phyloP scores from a whole-genome alignment of 1,140 invertebrate species.

The Solenopsis invicta region DNA sequence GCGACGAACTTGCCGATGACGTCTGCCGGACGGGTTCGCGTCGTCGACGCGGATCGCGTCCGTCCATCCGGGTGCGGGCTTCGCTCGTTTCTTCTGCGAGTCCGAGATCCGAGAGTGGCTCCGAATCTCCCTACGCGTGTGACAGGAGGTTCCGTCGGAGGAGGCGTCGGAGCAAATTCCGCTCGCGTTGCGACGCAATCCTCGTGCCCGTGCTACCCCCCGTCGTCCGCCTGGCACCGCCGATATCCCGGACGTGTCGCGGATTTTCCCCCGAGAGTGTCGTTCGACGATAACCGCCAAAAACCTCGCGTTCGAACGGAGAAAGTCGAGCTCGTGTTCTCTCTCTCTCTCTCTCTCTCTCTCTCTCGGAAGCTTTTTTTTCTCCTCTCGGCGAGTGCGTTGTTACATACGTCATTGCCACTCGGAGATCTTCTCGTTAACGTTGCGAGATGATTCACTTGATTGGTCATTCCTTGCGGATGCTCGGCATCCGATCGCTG shows the following conservation, averaged over 20 bases:
- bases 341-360: not conserved
- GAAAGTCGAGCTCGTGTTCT: conserved; percentile 43
- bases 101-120: not conserved
- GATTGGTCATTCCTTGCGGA: not conserved
- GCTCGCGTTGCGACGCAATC: not conserved
- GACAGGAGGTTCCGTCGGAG: conserved; percentile 66
- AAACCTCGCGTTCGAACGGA: conserved; percentile 46
- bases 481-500: not conserved
- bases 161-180: not conserved
- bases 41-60: not conserved
- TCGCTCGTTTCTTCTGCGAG: too few relatives aligned
- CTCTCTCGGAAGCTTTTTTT: too few relatives aligned
- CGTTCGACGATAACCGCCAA: conserved; percentile 35
- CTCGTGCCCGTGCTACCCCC: too few relatives aligned
- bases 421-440: not conserved
- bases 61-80: not conserved
- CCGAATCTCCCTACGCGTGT: conserved; percentile 62
- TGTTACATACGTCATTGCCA: conserved; percentile 42
- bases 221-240: not conserved
- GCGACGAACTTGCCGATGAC: too few relatives aligned
- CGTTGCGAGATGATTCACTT: conserved; percentile 35
- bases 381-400: not conserved
- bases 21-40: not conserved
- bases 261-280: not conserved
- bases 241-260: not conserved